Base-by-base conservation (phyloP, 2,888 invertebrate genomes). In the Metellina segmentata region DNA sequence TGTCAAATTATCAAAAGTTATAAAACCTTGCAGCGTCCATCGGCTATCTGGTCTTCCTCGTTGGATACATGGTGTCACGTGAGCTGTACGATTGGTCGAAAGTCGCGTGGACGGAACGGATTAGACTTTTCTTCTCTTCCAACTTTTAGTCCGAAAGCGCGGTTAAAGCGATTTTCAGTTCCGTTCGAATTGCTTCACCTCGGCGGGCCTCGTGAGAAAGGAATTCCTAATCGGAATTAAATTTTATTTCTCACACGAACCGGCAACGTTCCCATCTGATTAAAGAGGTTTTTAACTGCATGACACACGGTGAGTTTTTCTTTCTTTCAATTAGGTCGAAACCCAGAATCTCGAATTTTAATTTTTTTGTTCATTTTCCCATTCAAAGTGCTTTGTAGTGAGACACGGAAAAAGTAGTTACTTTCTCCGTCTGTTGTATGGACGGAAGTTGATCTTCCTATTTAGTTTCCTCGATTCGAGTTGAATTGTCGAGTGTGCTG, bases 291-390 rank as follows among this genome's bases (percentile, higher is more conserved):
- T 61, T 8, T 61, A 16, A 61, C 61, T 16, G 9, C 61, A 7
- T 34, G 61, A 61, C 11, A 61, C 11, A 5, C 61, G 61, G 61
- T 61, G 61, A 61, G 61, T 61, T 9, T 61, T 61, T 9, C 13
- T 61, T 61, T 61, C 8, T 61, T 52, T 78, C 79, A 61, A 34
- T 61, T 34, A 48, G 79, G 79, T 79, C 61, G 34, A 79, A 79
- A 7, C 34, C 61, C 34, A 79, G 61, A 79, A 20, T 61, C 11
- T 19, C 13, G 6, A 34, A 16, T 6, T 16, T n/a, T 34, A 34
- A 7, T 77, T 79, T 20, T 61, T 49, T 79, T 79, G 34, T 7
- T 78, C n/a, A 53, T 79, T 61, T 61, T 11, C 61, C 13, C 13
- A 61, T 61, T 16, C 61, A 16, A 61, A 16, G 9, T 61, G 34